Evolutionary conservation across 2,113 vertebrate species (phyloP), one percentile per base, ranked within the genome.

Genomic region (Cryptomyrus ogoouensis): DNA sequence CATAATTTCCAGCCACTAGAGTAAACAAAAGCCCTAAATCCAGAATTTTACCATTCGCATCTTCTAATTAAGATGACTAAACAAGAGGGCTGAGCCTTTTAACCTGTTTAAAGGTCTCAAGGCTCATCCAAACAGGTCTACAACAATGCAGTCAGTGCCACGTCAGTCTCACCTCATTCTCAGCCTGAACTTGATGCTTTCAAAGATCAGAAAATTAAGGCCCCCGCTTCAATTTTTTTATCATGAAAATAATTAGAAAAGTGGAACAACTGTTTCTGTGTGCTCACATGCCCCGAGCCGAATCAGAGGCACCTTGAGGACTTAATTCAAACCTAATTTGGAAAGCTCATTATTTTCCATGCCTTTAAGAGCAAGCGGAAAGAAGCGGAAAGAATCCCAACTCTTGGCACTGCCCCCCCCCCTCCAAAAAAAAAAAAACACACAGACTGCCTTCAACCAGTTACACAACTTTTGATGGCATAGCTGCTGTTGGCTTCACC

Each of bases 291-390:
- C 87, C 90, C 27, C 39, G 24, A 70, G 87, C 87, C 35, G 87
- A 90, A 88, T 88, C 42, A 88, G 74, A 83, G 70, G 31, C 52
- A 88, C 90, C 90, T 90, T 50, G 49, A 90, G 90, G 87, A 90
- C 87, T 88, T 62, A 47, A 90, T 90, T 90, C 87, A 90, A 88
- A 88, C 90, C 74, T 90, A 56, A 90, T 90, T 90, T 90, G 62
- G 77, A 83, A 90, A 90, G 90, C 90, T 90, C 90, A 84, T 90
- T 90, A 90, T 90, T 90, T 90, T 90, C 52, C 87, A 88, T 90
- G 74, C 90, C 90, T 90, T 27, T 58, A 85, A 88, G 90, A 90
- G 87, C 17, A 49, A 88, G 47, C 50, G 47, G 44, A 80, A 83
- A 88, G 70, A 47, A 80, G 31, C 15, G 10, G 44, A 80, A 80